A percentile compares a stretch with the other conserved stretches of the same genome.
These are phyloP conservation scores for Oryzias celebensis DNA, from an alignment of 2,113 vertebrate species.

Conservation along the genomic window DNA sequence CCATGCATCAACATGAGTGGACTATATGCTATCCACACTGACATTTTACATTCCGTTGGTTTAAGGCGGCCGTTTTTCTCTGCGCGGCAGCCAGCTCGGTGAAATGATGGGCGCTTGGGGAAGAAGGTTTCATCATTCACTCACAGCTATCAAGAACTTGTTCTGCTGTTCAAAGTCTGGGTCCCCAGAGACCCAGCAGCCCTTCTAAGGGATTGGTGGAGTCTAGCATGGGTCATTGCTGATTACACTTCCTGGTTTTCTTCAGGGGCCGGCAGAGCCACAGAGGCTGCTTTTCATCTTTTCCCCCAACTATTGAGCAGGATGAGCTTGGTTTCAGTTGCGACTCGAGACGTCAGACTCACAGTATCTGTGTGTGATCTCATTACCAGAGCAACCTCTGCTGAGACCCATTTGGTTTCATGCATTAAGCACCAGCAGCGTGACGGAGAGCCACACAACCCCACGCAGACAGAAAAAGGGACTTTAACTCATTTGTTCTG, in stretches of 20 bases:
- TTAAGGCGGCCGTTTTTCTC: not conserved
- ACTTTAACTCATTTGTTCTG: too few species aligned
- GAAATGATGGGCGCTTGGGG: conserved; percentile 17
- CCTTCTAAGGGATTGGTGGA: conserved; percentile 48
- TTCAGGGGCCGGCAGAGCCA: conserved; percentile 38
- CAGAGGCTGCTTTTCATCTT: conserved; percentile 35
- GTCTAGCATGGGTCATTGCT: conserved; percentile 58
- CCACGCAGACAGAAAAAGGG: too few species aligned
- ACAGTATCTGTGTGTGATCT: conserved; percentile 19
- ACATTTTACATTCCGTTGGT: conserved; percentile 36
- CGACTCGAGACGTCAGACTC: conserved; percentile 24
- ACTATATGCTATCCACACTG: conserved; percentile 11
- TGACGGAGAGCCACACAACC: not conserved
- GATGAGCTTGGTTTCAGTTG: conserved; percentile 30
- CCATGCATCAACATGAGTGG: conserved; percentile 26
- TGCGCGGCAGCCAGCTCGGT: not conserved
- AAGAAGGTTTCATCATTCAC: conserved; percentile 58
- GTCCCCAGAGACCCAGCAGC: conserved; percentile 29
- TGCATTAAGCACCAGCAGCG: conserved; percentile 7
- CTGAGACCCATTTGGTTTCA: conserved; percentile 10
- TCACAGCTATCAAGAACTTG: conserved; percentile 40
- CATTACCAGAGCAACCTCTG: conserved; percentile 18
- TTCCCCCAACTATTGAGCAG: conserved; percentile 24
- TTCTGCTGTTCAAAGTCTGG: conserved; percentile 41
- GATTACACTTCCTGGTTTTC: conserved; percentile 63